Evolutionary conservation across 2,888 invertebrate species (phyloP).

Genomic region (Gastrophysa polygoni): DNA sequence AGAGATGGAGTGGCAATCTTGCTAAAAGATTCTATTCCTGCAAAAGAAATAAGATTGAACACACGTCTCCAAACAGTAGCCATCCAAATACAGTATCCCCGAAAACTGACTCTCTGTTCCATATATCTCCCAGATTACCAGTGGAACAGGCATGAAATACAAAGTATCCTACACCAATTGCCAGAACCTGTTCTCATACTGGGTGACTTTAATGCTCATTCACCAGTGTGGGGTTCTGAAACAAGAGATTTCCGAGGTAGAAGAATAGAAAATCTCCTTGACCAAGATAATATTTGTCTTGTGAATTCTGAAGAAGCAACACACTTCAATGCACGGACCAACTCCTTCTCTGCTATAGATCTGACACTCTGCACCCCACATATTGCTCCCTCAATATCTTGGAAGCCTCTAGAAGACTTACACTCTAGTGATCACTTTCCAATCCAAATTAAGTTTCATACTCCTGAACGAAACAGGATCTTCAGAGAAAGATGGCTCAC

Average conservation of each 20-base stretch:
- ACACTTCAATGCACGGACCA: slow-evolving; percentile 15
- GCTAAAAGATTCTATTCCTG: slow-evolving; percentile 15
- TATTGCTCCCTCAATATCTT: slow-evolving; percentile 1
- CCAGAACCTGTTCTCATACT: slow-evolving; percentile 20
- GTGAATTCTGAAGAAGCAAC: slow-evolving; percentile 9
- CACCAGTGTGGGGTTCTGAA: slow-evolving; percentile 14
- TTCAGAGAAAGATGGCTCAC: no score
- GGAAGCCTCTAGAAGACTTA: slow-evolving; percentile 13
- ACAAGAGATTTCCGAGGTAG: slow-evolving; percentile 2
- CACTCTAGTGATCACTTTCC: slow-evolving; percentile 23
- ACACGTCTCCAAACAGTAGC: slow-evolving; percentile 26
- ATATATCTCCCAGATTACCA: slow-evolving; percentile 15
- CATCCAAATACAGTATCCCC: slow-evolving; percentile 17
- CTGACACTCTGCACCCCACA: slow-evolving; percentile 20
- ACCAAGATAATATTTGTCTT: background rate
- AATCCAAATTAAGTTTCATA: background rate
- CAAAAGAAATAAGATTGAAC: slow-evolving; percentile 14
- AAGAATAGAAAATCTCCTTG: background rate
- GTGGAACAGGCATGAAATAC: background rate
- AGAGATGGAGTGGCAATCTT: slow-evolving; percentile 22
- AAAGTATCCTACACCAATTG: slow-evolving; percentile 15
- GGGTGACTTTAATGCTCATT: slow-evolving; percentile 22
- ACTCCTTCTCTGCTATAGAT: slow-evolving; percentile 20
- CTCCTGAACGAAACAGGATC: no score
- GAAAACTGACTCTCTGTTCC: slow-evolving; percentile 23